Percentiles rank a stretch among this genome's conserved stretches.
phyloP scores from a whole-genome alignment of 1,140 invertebrate species.

The Ostrea denselamellosa region DNA sequence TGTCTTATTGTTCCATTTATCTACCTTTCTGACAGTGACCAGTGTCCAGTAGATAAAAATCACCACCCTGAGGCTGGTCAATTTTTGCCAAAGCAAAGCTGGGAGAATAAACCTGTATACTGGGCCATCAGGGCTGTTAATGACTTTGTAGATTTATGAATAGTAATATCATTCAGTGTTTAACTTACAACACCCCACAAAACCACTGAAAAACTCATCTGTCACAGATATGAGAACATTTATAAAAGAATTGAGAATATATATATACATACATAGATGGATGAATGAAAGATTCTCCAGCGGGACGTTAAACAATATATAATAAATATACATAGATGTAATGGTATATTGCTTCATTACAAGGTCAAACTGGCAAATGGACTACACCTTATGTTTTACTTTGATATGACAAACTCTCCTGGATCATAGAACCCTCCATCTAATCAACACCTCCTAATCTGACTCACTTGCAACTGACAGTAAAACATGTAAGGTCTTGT shows the following conservation, averaged over 20 bases:
- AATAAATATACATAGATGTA: neutral
- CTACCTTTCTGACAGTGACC: neutral
- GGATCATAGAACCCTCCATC: neutral
- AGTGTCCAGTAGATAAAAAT: conserved; percentile 20
- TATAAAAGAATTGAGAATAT: neutral
- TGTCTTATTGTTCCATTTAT: conserved; percentile 20
- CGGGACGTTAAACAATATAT: too few species aligned
- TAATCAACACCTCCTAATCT: neutral
- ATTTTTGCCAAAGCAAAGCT: neutral
- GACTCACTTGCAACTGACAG: neutral
- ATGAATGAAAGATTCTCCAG: too few species aligned
- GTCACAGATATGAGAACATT: neutral
- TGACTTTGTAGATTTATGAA: neutral
- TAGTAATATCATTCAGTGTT: neutral
- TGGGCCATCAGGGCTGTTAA: neutral
- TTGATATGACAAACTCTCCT: conserved; percentile 7
- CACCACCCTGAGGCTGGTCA: conserved; percentile 28
- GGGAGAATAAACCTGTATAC: neutral
- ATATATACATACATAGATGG: too few species aligned
- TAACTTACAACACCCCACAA: conserved; percentile 5
- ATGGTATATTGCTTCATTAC: neutral
- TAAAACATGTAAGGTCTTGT: neutral
- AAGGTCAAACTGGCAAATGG: conserved; percentile 19
- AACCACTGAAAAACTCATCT: neutral
- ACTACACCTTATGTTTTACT: neutral